Evolutionary conservation across 1,140 invertebrate genomes (phyloP), one percentile per base, ranked within the genome.

Genomic region (Diplogasteroides magnus): DNA sequence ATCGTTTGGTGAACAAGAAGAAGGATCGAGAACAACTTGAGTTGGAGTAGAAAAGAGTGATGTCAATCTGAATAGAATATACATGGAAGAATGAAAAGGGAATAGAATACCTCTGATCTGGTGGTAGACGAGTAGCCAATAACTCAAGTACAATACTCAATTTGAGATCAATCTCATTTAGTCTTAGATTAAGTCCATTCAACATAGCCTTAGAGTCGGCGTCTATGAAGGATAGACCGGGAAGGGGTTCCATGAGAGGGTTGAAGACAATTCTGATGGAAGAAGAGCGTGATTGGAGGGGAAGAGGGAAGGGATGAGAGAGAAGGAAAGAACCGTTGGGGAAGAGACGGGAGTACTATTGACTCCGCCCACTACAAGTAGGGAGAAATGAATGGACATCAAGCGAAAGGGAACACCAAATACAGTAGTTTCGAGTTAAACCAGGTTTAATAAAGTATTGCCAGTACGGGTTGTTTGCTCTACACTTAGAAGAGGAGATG

Each of bases 81-180:
- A 23, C 64, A 6, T 23, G 64, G 6, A 65, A 19, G 29, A 2
- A 37, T 14, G 28, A n/a, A 31, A 26, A 2, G 71, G 57, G n/a
- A n/a, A 31, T 25, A 55, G 57, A 26, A 28, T 27, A 74, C 73
- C 68, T 73, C 27, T 71, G 66, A 59, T 68, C 65, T 2, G 67
- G 70, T 6, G 67, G 70, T 23, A 74, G 55, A 15, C 75, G 61
- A 27, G 60, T 75, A 0, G 77, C 71, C 1, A 76, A 69, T 19
- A 77, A 66, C 61, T 80, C 76, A 25, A 79, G 55, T 1, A 78
- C 77, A 25, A 80, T 67, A 15, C 69, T 64, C 55, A 77, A 68
- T 67, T 78, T 79, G 23, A 82, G 61, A 63, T 80, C 78, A 58
- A 80, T 82, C 58, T 80, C 78, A 67, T 82, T 82, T 11, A 80